These are phyloP conservation scores for Cottus gobio DNA, from an alignment of 2,113 vertebrate genomes.

Conservation along the genomic window DNA sequence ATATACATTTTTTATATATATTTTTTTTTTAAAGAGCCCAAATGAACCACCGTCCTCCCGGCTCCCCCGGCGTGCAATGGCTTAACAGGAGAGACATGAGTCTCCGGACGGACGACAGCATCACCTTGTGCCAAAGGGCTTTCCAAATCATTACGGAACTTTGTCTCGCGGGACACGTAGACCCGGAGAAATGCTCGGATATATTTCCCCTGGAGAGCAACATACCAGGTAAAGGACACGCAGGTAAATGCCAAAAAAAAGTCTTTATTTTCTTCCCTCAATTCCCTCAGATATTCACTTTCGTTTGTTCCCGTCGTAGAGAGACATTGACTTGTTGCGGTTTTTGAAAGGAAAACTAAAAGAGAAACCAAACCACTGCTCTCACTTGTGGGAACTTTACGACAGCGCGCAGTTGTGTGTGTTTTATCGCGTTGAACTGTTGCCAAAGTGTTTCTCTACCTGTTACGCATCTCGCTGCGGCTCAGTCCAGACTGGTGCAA, in stretches of 20 bases:
- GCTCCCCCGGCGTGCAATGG: constrained; percentile 83
- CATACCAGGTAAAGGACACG: constrained; percentile 87
- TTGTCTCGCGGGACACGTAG: constrained; percentile 92
- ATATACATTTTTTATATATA: too few relatives aligned
- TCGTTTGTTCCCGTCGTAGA: not conserved
- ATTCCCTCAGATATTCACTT: not conserved
- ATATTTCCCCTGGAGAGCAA: constrained; percentile 89
- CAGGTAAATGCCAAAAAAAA: constrained; percentile 86
- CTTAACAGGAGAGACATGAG: constrained; percentile 90
- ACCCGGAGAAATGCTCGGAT: constrained; percentile 92
- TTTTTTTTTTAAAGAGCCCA: constrained; percentile 34
- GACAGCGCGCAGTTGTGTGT: not conserved
- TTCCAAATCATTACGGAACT: constrained; percentile 96
- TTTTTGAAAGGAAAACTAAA: not conserved
- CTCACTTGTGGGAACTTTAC: constrained; percentile 28
- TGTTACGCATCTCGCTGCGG: constrained; percentile 56
- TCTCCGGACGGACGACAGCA: constrained; percentile 88
- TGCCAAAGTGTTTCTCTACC: constrained; percentile 29
- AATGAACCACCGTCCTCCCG: constrained; percentile 75
- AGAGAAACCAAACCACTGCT: not conserved
- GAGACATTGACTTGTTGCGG: not conserved
- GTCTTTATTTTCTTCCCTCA: constrained; percentile 5
- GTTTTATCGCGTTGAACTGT: not conserved
- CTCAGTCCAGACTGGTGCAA: constrained; percentile 17
- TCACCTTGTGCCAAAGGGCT: constrained; percentile 94